Percentiles rank a stretch among this genome's conserved stretches.
These are phyloP conservation scores for Chaitophorus viminalis DNA, from an alignment of 2,888 invertebrate species.

Conservation along the genomic window DNA sequence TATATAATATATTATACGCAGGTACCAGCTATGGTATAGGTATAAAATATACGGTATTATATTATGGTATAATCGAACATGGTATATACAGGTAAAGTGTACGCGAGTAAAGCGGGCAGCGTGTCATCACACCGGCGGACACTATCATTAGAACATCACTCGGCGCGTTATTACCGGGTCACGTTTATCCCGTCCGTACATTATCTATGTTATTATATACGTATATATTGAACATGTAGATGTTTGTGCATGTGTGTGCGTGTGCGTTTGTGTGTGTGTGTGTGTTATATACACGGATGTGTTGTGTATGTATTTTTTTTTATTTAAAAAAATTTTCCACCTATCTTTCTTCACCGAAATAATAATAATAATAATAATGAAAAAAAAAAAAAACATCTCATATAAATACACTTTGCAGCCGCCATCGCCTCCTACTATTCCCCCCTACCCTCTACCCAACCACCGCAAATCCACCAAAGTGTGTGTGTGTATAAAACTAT, in stretches of 20 bases:
- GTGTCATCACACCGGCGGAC: conserved; percentile 60
- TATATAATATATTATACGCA: too few relatives aligned
- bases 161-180: conserved; percentile 61
- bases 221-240: neutral
- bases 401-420: neutral
- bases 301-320: neutral
- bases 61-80: neutral
- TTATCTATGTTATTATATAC: conserved; percentile 17
- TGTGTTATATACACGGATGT: conserved; percentile 5
- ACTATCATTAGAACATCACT: conserved; percentile 62
- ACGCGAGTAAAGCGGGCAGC: conserved; percentile 46
- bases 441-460: neutral
- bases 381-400: conserved; percentile 5
- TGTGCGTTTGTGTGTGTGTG: too few relatives aligned
- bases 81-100: conserved; percentile 9
- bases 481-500: neutral
- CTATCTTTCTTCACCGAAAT: neutral
- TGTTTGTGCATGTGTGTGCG: neutral
- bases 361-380: neutral
- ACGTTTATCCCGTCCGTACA: conserved; percentile 51
- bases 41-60: neutral
- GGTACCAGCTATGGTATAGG: too few relatives aligned
- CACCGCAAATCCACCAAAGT: neutral
- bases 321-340: conserved; percentile 24
- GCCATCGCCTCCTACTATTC: neutral